These are phyloP conservation scores for Lepidostoma basale DNA, from an alignment of 1,140 invertebrate genomes.

Conservation along the genomic window DNA sequence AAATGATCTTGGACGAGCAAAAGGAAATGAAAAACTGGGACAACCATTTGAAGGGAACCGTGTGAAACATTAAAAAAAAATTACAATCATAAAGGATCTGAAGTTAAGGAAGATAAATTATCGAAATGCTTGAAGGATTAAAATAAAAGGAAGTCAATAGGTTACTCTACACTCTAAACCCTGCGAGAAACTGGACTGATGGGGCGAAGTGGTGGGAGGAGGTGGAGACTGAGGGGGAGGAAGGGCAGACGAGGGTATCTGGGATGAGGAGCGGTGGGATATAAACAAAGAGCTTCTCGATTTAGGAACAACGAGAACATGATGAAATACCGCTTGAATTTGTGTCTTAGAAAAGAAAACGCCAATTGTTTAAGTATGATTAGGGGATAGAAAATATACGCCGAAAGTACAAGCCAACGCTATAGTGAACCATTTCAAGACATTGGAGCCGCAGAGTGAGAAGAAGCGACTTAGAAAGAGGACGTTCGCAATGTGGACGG, in stretches of 20 bases:
- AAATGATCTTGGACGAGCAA: conserved; percentile 35
- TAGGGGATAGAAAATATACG: too few species aligned
- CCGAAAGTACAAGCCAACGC: background rate
- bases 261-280: conserved; percentile 1
- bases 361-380: too few species aligned
- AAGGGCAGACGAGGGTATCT: background rate
- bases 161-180: conserved; percentile 33
- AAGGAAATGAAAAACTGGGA: conserved; percentile 62
- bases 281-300: conserved; percentile 21
- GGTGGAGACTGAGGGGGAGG: background rate
- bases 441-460: too few species aligned
- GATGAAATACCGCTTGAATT: background rate
- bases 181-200: conserved; percentile 9
- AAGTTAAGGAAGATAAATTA: conserved; percentile 17
- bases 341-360: background rate
- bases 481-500: background rate
- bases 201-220: background rate
- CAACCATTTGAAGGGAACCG: conserved; percentile 61
- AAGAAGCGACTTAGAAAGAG: background rate
- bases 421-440: background rate
- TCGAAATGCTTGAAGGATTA: conserved; percentile 19
- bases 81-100: conserved; percentile 3
- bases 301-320: background rate
- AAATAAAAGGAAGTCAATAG: conserved; percentile 16
- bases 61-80: conserved; percentile 29